These are phyloP conservation scores for Thrips palmi DNA, from an alignment of 1,140 invertebrate species.

Conservation along the genomic window DNA sequence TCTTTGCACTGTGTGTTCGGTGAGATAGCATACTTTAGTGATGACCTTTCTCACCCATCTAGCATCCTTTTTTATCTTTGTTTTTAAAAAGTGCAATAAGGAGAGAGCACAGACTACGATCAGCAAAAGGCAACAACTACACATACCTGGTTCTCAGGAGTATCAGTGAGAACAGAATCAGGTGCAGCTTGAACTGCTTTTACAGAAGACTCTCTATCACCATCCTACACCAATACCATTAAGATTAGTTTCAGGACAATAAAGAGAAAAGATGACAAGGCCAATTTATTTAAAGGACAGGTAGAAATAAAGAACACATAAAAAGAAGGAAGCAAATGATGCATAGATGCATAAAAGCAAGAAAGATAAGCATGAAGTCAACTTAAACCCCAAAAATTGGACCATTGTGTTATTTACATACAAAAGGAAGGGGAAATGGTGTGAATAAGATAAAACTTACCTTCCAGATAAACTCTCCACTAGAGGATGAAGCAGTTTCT, in stretches of 20 bases:
- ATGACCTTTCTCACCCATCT: too few species aligned
- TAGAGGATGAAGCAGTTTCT: conserved; percentile 34
- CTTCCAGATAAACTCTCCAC: conserved; percentile 60
- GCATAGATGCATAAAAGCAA: conserved; percentile 3
- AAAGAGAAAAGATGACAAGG: not conserved
- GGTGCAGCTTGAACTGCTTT: conserved; percentile 22
- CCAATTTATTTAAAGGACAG: not conserved
- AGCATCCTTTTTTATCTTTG: too few species aligned
- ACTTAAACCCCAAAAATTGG: not conserved
- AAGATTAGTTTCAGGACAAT: conserved; percentile 2
- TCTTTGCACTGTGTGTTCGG: too few species aligned
- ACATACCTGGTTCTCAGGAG: too few species aligned
- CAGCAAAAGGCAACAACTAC: conserved; percentile 12
- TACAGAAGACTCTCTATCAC: conserved; percentile 25
- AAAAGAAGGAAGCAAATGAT: conserved; percentile 9
- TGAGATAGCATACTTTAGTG: too few species aligned
- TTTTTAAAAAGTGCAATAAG: too few species aligned
- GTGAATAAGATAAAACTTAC: conserved; percentile 25
- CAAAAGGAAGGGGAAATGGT: conserved; percentile 6
- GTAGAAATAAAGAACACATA: conserved; percentile 11
- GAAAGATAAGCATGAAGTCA: not conserved
- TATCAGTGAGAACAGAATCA: conserved; percentile 20
- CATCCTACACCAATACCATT: conserved; percentile 20
- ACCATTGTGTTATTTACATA: conserved; percentile 4
- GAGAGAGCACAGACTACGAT: too few species aligned